Conservation (phyloP, 2,888 invertebrate species). For the Galeopsomyia nigrocyanea region DNA sequence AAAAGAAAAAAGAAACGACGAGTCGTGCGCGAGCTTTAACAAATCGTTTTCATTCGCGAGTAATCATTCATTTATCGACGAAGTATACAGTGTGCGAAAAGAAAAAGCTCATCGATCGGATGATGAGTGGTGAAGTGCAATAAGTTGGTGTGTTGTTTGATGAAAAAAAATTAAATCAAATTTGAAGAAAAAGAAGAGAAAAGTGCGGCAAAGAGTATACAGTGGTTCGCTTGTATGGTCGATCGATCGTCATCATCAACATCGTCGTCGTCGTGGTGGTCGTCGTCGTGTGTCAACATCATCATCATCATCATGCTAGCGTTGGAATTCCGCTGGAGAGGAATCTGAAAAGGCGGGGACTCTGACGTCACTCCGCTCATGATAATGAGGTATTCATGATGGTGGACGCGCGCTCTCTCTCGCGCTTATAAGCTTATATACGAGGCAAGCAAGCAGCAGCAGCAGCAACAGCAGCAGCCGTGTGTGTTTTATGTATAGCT, state of each 20-base stretch:
- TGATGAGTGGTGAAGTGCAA: slow-evolving; percentile 46
- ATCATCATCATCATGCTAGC: slow-evolving; percentile 63
- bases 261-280: too few species aligned
- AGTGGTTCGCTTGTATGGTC: too few species aligned
- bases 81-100: too few species aligned
- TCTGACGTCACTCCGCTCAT: slow-evolving; percentile 82
- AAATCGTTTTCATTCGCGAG: too few species aligned
- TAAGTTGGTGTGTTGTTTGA: slow-evolving; percentile 20
- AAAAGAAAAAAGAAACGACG: too few species aligned
- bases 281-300: background rate
- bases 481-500: background rate
- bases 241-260: too few species aligned
- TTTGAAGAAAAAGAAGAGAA: background rate
- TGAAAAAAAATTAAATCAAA: slow-evolving; percentile 14
- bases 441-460: slow-evolving; percentile 1
- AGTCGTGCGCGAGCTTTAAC: too few species aligned
- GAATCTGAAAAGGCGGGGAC: slow-evolving; percentile 73
- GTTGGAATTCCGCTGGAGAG: slow-evolving; percentile 71
- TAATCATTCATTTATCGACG: too few species aligned
- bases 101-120: background rate
- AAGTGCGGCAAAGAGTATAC: too few species aligned
- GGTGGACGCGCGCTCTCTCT: slow-evolving; percentile 72
- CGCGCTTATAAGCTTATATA: slow-evolving; percentile 5
- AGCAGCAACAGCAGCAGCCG: slow-evolving; percentile 3
- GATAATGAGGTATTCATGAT: slow-evolving; percentile 89